A percentile compares a stretch with the other conserved stretches of the same genome.
Evolutionary conservation across 2,113 vertebrate genomes (phyloP).

Genomic region (Hyperoodon ampullatus): DNA sequence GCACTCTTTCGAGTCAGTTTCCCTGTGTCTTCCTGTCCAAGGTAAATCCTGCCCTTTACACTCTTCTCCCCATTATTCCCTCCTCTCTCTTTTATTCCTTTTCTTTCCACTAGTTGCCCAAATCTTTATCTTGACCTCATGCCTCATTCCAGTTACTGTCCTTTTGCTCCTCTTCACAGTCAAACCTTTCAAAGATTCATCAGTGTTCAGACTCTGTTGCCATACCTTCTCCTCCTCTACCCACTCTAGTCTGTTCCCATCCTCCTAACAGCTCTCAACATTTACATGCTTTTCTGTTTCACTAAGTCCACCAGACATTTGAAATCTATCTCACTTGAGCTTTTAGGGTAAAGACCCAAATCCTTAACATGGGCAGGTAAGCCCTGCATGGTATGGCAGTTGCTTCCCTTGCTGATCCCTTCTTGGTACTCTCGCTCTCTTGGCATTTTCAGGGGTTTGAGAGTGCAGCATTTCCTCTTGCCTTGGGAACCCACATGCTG

Average conservation of each 20-base stretch:
- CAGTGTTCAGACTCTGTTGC: neutral
- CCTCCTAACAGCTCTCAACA: neutral
- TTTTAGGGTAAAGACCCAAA: neutral
- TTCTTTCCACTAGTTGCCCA: neutral
- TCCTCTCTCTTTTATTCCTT: neutral
- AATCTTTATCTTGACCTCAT: neutral
- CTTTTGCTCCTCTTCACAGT: neutral
- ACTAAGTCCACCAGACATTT: neutral
- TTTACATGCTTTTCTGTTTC: neutral
- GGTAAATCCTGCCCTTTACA: neutral
- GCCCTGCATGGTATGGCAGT: neutral
- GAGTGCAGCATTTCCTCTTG: neutral
- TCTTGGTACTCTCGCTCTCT: neutral
- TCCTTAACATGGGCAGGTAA: neutral
- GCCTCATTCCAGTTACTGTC: neutral
- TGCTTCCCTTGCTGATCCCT: neutral
- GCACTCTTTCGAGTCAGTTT: neutral
- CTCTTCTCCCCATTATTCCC: neutral
- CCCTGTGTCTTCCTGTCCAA: neutral
- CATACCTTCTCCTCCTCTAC: neutral
- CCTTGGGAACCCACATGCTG: neutral
- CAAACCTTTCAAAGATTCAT: neutral
- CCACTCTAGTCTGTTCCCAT: neutral
- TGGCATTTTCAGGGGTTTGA: neutral
- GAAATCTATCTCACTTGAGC: neutral